Evolutionary conservation across 2,888 invertebrate species (phyloP), one percentile per base, ranked within the genome.

Genomic region (Drosophila robusta): DNA sequence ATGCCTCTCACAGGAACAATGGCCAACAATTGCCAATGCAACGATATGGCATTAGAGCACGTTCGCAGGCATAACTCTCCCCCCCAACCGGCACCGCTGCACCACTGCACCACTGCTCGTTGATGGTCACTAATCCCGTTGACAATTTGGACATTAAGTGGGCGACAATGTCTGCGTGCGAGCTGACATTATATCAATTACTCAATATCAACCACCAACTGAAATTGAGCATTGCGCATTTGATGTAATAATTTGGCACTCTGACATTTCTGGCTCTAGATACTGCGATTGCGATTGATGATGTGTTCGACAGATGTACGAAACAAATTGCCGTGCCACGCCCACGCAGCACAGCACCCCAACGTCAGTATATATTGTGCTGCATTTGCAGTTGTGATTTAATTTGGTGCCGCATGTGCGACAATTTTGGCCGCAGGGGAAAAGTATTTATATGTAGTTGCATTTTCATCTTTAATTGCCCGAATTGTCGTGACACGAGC

Each of bases 231-330:
- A 84, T 70, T 87, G 32, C 11, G 81, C 89, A 87, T 87, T 86
- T 89, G 86, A 89, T 87, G 89, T 80, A 89, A 89, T 87, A 84
- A 86, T 86, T 87, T 89, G 75, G 60, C 74, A 63, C 70, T 78
- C 66, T 85, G 82, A 78, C 88, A 79, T 83, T 89, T 86, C 72
- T 70, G 77, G 83, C 4, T 44, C 44, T 39, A 16, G 18, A 18
- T 12, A 18, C 29, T 2, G 29, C 11, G 11, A 34, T 24, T 7
- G 41, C 56, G 34, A 65, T 75, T 77, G 80, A 42, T 64, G 58
- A 62, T 64, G 75, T 49, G 60, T 34, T 55, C 46, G 56, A 63
- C 52, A 47, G 78, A 84, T 80, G 77, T 57, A 39, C 36, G 41
- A 50, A 36, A 65, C 70, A 80, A 58, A 82, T 66, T 42, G 7